Evolutionary conservation across 2,797 vertebrate genomes (phyloP).

Genomic region (Periparus ater): DNA sequence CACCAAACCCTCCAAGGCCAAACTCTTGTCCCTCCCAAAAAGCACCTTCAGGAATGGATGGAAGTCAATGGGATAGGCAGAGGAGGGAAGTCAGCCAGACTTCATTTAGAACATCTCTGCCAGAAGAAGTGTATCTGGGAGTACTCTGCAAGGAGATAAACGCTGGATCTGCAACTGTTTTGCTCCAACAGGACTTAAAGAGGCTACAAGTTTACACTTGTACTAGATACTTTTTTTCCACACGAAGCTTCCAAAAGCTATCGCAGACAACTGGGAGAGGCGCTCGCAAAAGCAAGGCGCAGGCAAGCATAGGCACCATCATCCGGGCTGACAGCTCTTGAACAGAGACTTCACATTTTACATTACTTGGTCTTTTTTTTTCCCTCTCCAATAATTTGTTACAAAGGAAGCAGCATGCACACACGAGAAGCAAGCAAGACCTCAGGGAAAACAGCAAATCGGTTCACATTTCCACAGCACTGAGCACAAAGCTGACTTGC

Average conservation of each 20-base stretch:
- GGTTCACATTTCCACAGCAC: background rate
- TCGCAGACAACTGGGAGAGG: background rate
- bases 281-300: background rate
- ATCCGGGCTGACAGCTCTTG: background rate
- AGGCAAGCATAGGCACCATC: background rate
- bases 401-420: background rate
- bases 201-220: slow-evolving; percentile 35
- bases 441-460: background rate
- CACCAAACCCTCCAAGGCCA: background rate
- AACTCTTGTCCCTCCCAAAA: background rate
- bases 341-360: background rate
- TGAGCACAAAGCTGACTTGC: background rate
- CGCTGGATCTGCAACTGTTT: background rate
- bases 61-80: background rate
- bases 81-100: background rate
- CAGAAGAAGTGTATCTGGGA: background rate
- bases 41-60: background rate
- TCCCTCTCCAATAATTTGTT: background rate
- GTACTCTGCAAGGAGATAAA: background rate
- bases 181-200: background rate
- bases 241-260: slow-evolving; percentile 2
- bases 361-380: background rate
- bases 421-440: background rate
- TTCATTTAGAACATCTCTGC: background rate
- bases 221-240: slow-evolving; percentile 1